Base-by-base conservation (phyloP, 2,113 vertebrate genomes). In the Nymphicus hollandicus region DNA sequence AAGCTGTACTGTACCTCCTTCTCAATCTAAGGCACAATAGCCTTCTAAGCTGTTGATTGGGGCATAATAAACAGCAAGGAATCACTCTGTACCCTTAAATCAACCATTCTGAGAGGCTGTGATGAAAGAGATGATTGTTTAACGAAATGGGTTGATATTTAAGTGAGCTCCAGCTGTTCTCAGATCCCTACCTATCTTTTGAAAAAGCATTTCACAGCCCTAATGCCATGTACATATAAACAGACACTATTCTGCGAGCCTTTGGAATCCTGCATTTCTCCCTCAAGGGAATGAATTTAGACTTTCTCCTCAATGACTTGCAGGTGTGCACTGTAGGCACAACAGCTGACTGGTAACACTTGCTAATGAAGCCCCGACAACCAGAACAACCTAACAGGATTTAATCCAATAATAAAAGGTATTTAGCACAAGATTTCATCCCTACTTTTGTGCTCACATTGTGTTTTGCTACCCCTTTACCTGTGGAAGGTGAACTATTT, bases 51-150 rank as follows among this genome's bases (percentile, higher is more conserved):
- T 73, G 44, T 44, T 16, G 6, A 81, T 13, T 52, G 60, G 77
- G 87, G 92, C 33, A 39, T 43, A 94, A 49, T 58, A 95, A 97
- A 93, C 35, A 73, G 19, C 58, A 92, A 66, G 17, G 58, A 91
- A 52, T 79, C 31, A 91, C 91, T 65, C 46, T 39, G 60, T 61
- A 84, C 56, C 89, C 93, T 88, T 58, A 90, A 52, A 90, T 35
- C 18, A 93, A 61, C 3, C 43, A 58, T 79, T 69, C 52, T 86
- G 60, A 93, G 89, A 90, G 44, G 20, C 24, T 73, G 56, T 86
- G 24, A 86, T 88, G 64, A 94, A 93, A 65, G 55, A 96, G 61
- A 81, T 94, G 55, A 92, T 60, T 92, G 23, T 88, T 96, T 83
- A 91, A 91, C n/a, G 64, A 89, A 88, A 46, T 14, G 25, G 33